phyloP scores from a whole-genome alignment of 2,797 vertebrate species.

The Gambelia wislizenii region DNA sequence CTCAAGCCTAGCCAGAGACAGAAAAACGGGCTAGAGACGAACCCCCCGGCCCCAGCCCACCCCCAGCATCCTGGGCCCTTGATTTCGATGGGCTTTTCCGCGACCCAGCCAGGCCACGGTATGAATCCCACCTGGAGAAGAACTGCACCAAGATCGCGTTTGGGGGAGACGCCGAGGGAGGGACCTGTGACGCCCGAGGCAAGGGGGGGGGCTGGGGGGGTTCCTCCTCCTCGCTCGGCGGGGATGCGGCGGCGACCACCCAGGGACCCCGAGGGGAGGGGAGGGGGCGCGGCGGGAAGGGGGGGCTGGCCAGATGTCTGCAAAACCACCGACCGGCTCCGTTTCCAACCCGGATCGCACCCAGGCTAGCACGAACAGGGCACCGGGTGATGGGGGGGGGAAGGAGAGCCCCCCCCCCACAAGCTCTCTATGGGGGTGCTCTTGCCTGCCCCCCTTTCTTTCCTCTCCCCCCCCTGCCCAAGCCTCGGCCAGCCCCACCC shows the following conservation, averaged over 20 bases:
- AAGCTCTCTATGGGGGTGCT: too few species aligned
- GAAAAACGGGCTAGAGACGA: neutral
- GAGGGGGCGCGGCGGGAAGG: too few species aligned
- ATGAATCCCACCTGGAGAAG: neutral
- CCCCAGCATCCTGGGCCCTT: neutral
- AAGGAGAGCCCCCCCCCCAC: too few species aligned
- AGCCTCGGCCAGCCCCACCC: too few species aligned
- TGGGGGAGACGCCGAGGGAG: neutral
- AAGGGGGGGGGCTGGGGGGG: too few species aligned
- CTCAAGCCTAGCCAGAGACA: neutral
- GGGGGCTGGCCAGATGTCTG: neutral
- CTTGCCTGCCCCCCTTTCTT: neutral
- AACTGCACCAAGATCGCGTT: neutral
- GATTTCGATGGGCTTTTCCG: neutral
- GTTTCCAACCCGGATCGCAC: too few species aligned
- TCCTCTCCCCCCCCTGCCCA: neutral
- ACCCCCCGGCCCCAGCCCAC: too few species aligned
- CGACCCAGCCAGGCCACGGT: too few species aligned
- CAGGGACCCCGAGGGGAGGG: neutral
- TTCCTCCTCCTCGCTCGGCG: neutral
- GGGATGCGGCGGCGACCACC: neutral
- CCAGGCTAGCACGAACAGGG: too few species aligned
- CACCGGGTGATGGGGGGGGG: rapidly evolving
- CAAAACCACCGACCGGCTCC: too few species aligned
- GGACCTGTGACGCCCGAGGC: neutral